Conservation (phyloP, 30 jellyfish, hydroid and myxozoan genomes). For the Clytia hemisphaerica region DNA sequence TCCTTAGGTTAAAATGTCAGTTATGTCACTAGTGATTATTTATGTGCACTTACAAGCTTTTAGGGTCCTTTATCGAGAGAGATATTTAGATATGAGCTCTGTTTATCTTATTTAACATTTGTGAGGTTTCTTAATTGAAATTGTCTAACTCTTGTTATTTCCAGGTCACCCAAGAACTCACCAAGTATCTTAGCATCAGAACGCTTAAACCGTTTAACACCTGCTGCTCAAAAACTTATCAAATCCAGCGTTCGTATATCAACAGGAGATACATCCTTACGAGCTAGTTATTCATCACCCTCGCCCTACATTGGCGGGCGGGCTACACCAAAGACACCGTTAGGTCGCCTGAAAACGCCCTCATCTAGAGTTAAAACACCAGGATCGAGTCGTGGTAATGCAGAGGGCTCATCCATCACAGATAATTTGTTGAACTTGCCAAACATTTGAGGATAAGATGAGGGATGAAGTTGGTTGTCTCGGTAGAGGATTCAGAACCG, state of each 20-base stretch:
- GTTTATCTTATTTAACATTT: no score
- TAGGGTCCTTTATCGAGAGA: no score
- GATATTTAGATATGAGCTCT: no score
- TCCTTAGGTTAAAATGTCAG: not conserved
- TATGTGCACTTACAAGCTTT: no score
- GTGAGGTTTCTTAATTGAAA: no score
- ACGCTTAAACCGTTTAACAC: slow-evolving; percentile 63
- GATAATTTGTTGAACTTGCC: slow-evolving; percentile 79
- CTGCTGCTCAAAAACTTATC: slow-evolving; percentile 93
- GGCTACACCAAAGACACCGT: slow-evolving; percentile 69
- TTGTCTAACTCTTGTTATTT: no score
- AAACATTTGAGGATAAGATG: slow-evolving; percentile 42
- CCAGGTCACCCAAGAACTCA: slow-evolving; percentile 41
- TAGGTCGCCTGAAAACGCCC: no score
- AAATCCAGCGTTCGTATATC: slow-evolving; percentile 55
- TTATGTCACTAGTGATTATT: no score
- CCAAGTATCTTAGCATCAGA: slow-evolving; percentile 59
- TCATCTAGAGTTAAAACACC: slow-evolving; percentile 52
- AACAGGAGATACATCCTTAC: slow-evolving; percentile 73
- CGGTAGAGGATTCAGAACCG: no score
- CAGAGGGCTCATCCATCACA: slow-evolving; percentile 61
- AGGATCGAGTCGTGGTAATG: slow-evolving; percentile 37
- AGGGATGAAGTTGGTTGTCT: no score
- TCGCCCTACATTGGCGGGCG: slow-evolving; percentile 45
- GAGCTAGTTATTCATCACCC: slow-evolving; percentile 81